These are phyloP conservation scores for Molossus molossus DNA, from an alignment of 2,797 vertebrate genomes.

Conservation along the genomic window DNA sequence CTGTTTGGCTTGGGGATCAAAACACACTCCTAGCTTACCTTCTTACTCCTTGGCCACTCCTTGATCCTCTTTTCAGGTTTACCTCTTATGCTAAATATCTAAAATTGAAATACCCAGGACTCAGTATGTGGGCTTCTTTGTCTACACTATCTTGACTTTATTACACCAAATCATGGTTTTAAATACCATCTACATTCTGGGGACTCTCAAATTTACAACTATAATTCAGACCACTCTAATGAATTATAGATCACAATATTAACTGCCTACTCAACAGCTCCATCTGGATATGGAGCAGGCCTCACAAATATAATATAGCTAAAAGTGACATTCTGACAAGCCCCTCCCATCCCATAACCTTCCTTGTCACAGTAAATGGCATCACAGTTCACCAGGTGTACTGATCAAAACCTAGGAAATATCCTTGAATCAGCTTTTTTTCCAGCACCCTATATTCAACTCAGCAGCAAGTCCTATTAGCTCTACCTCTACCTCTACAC, in stretches of 20 bases:
- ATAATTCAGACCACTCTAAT: background rate
- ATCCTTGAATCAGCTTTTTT: background rate
- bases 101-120: background rate
- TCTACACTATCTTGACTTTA: conserved; percentile 11
- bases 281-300: background rate
- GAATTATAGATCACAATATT: conserved; percentile 10
- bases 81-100: background rate
- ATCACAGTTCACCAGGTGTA: background rate
- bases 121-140: conserved; percentile 2
- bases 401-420: background rate
- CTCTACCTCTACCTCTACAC: background rate
- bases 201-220: background rate
- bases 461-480: background rate
- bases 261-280: background rate
- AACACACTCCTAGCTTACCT: background rate
- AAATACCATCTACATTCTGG: background rate
- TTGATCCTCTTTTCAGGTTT: background rate
- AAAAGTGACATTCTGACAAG: background rate
- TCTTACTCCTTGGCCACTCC: background rate
- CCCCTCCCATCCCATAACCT: background rate
- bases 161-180: background rate
- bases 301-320: background rate
- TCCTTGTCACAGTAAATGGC: background rate
- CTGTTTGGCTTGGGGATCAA: background rate
- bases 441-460: background rate